A percentile compares a stretch with the other conserved stretches of the same genome.
phyloP scores from a whole-genome alignment of 2,888 invertebrate species.

The Nysson spinosus region DNA sequence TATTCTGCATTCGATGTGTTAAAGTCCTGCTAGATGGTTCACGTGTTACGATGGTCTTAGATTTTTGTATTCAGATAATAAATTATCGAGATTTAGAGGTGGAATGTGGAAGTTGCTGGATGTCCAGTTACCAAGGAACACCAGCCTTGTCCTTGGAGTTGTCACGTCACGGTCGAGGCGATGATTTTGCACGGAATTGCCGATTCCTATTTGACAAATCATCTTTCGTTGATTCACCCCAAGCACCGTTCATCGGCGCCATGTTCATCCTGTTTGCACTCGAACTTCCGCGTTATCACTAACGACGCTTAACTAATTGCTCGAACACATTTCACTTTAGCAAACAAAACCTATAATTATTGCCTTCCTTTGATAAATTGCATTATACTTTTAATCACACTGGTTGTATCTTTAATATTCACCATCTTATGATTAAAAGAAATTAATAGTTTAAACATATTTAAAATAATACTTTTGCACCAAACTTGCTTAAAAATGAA shows the following conservation, averaged over 20 bases:
- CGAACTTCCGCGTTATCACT: conserved; percentile 19
- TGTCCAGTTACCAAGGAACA: conserved; percentile 5
- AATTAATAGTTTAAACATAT: no score
- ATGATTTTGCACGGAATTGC: conserved; percentile 32
- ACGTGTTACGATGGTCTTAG: not conserved
- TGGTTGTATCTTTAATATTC: no score
- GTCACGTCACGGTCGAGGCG: conserved; percentile 41
- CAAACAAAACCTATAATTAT: no score
- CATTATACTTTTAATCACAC: no score
- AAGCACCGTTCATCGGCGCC: conserved; percentile 34
- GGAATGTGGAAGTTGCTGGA: not conserved
- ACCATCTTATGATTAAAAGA: no score
- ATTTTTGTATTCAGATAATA: no score
- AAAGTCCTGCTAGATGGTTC: not conserved
- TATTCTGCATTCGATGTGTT: not conserved
- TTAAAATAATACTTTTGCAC: no score
- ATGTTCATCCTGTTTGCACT: conserved; percentile 4
- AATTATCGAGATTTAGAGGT: no score
- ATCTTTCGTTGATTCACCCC: conserved; percentile 33
- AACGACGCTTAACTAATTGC: no score
- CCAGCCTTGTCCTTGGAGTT: conserved; percentile 36
- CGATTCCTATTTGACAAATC: conserved; percentile 46
- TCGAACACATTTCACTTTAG: no score
- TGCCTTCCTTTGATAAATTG: no score
- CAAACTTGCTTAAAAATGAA: no score